phyloP scores from a whole-genome alignment of 2,797 vertebrate genomes.

The Pyrocephalus nanus region DNA sequence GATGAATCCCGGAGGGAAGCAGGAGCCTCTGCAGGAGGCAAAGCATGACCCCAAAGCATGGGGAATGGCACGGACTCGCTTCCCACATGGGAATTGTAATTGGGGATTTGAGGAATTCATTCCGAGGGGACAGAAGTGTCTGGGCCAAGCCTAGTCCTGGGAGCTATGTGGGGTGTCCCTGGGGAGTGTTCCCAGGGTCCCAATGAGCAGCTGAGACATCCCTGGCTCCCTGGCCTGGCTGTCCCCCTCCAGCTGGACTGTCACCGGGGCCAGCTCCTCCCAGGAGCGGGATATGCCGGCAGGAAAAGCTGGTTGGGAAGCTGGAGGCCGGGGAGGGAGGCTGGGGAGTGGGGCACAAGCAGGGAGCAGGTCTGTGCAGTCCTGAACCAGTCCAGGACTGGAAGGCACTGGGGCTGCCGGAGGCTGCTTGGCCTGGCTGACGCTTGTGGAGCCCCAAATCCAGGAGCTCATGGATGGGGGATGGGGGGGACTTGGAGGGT shows the following conservation, averaged over 20 bases:
- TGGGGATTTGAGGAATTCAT: background rate
- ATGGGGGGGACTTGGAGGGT: fast-evolving
- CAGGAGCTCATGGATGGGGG: fast-evolving
- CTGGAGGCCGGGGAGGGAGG: background rate
- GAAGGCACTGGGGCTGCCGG: background rate
- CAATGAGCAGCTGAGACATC: background rate
- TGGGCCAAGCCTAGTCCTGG: background rate
- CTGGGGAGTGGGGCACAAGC: background rate
- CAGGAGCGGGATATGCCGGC: background rate
- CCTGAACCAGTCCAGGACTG: background rate
- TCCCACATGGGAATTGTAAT: background rate
- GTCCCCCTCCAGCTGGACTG: background rate
- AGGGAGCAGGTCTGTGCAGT: conserved; percentile 13
- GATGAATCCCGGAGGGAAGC: background rate
- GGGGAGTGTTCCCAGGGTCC: background rate
- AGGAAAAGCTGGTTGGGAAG: conserved; percentile 37
- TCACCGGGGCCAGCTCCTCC: background rate
- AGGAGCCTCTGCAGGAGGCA: background rate
- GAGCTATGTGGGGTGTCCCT: background rate
- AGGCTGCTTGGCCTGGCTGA: background rate
- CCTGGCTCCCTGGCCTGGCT: background rate
- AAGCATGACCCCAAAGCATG: background rate
- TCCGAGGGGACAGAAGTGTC: background rate
- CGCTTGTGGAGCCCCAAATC: background rate
- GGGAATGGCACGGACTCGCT: fast-evolving